phyloP scores from a whole-genome alignment of 2,888 invertebrate species.

The Eristalinus aeneus region DNA sequence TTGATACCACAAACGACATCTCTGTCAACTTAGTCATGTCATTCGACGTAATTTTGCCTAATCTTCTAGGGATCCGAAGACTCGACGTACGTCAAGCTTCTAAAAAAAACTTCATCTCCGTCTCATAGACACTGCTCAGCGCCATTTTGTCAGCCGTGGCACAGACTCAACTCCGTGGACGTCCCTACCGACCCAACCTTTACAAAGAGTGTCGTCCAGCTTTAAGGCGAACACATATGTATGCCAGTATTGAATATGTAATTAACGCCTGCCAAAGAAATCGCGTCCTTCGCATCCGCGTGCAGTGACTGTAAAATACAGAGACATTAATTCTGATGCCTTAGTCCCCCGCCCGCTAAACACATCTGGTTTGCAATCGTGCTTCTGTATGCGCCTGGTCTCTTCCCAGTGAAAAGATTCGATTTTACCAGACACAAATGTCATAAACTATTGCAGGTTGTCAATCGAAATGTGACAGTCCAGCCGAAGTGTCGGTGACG shows the following conservation, averaged over 20 bases:
- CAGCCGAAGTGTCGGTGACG: background rate
- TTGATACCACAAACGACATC: background rate
- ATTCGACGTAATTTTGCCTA: background rate
- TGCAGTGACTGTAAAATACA: background rate
- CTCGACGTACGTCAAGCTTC: background rate
- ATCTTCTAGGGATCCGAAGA: background rate
- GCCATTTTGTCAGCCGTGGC: too few species aligned
- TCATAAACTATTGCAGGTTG: conserved; percentile 53
- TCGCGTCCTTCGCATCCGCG: background rate
- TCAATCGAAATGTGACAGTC: conserved; percentile 50
- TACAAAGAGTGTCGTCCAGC: background rate
- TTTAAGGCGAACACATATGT: background rate
- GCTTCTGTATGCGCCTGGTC: background rate
- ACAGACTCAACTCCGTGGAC: background rate
- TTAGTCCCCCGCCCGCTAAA: background rate
- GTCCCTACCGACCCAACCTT: background rate
- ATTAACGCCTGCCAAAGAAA: conserved; percentile 31
- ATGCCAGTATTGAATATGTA: conserved; percentile 28
- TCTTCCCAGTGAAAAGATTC: conserved; percentile 16
- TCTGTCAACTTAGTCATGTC: background rate
- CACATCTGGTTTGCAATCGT: background rate
- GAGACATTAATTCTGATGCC: background rate
- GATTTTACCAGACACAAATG: conserved; percentile 15
- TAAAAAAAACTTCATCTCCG: background rate
- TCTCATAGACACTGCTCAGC: too few species aligned